These are phyloP conservation scores for Nephrotoma flavescens DNA, from an alignment of 2,888 invertebrate genomes.

Conservation along the genomic window DNA sequence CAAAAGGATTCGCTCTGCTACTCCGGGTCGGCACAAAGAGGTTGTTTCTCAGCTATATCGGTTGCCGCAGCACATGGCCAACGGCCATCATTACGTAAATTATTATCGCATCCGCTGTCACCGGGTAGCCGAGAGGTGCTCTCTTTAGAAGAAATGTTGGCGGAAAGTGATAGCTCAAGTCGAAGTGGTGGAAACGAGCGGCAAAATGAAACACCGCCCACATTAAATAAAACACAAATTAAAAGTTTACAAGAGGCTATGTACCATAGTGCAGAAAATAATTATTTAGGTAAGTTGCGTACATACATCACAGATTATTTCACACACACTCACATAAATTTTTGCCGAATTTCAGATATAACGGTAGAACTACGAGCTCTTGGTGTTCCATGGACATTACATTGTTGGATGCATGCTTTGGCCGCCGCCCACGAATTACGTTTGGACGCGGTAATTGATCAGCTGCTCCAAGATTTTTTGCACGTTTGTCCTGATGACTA, in stretches of 20 bases:
- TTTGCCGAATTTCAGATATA: slow-evolving; percentile 43
- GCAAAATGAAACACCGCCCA: slow-evolving; percentile 27
- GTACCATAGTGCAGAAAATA: slow-evolving; percentile 88
- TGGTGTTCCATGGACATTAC: slow-evolving; percentile 81
- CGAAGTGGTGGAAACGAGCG: slow-evolving; percentile 23
- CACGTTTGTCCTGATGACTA: slow-evolving; percentile 85
- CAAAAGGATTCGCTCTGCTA: slow-evolving; percentile 73
- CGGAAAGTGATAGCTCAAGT: slow-evolving; percentile 50
- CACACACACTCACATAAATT: not conserved
- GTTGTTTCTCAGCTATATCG: slow-evolving; percentile 73
- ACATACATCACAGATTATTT: not conserved
- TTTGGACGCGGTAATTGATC: slow-evolving; percentile 73
- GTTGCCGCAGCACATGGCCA: slow-evolving; percentile 84
- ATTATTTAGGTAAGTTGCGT: slow-evolving; percentile 51
- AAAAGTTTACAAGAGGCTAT: slow-evolving; percentile 82
- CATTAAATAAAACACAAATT: slow-evolving; percentile 65
- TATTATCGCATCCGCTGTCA: slow-evolving; percentile 56
- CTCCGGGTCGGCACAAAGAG: slow-evolving; percentile 71
- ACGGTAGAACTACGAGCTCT: slow-evolving; percentile 74
- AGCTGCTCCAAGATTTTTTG: slow-evolving; percentile 74
- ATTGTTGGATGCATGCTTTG: slow-evolving; percentile 84
- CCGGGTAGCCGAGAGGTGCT: slow-evolving; percentile 58
- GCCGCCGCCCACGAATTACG: slow-evolving; percentile 74
- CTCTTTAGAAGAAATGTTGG: slow-evolving; percentile 78
- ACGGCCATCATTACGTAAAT: slow-evolving; percentile 58